These are phyloP conservation scores for Leptopilina myrica DNA, from an alignment of 2,888 invertebrate genomes.

Conservation along the genomic window DNA sequence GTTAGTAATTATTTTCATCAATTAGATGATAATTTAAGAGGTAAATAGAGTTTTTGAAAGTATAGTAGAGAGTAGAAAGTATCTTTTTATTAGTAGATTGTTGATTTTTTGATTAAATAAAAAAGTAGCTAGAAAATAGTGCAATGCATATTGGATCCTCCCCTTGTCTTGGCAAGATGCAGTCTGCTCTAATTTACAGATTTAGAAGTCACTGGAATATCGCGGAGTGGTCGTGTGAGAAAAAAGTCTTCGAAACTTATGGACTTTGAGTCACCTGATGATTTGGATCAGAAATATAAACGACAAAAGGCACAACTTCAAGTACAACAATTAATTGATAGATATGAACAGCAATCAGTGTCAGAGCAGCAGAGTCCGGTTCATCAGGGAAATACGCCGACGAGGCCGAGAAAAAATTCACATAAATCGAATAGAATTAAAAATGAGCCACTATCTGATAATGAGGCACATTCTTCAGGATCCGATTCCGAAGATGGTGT, in stretches of 20 bases:
- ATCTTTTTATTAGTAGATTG: not conserved
- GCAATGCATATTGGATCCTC: slow-evolving; percentile 64
- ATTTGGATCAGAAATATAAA: slow-evolving; percentile 82
- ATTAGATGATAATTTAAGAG: too few relatives aligned
- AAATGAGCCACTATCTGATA: slow-evolving; percentile 67
- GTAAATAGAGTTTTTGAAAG: too few relatives aligned
- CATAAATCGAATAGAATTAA: slow-evolving; percentile 59
- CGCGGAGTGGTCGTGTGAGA: slow-evolving; percentile 92
- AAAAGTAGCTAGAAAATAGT: slow-evolving; percentile 52
- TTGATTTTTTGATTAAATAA: not conserved
- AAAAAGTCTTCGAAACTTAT: slow-evolving; percentile 96
- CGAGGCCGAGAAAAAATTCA: slow-evolving; percentile 60
- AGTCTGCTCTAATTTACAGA: slow-evolving; percentile 77
- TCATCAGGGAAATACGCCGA: slow-evolving; percentile 57
- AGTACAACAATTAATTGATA: slow-evolving; percentile 69
- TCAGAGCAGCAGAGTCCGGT: slow-evolving; percentile 50
- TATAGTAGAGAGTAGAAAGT: too few relatives aligned
- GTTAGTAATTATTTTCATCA: too few relatives aligned
- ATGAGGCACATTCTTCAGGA: slow-evolving; percentile 71
- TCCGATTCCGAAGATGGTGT: slow-evolving; percentile 71
- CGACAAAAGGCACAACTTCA: slow-evolving; percentile 73
- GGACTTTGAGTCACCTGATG: slow-evolving; percentile 95
- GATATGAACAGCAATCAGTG: slow-evolving; percentile 65
- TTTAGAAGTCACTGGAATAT: slow-evolving; percentile 90
- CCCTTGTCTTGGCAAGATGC: slow-evolving; percentile 70